Conservation (phyloP, 2,888 invertebrate species). For the Philereme transversata region DNA sequence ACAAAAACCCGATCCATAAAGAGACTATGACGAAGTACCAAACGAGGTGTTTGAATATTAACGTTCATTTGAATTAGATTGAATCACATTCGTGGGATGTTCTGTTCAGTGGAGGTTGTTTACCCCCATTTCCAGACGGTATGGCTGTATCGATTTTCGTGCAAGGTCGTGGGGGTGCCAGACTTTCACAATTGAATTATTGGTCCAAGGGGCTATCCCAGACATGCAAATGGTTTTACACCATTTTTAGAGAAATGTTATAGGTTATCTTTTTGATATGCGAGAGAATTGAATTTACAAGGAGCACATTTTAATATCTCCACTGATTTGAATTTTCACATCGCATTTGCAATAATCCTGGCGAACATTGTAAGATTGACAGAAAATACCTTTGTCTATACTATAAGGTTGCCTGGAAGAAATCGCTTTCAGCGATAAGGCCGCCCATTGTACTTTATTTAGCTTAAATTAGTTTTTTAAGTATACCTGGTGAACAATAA, state of each 20-base stretch:
- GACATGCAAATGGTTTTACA: conserved; percentile 12
- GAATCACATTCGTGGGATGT: conserved; percentile 30
- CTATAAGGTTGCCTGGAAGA: too few relatives aligned
- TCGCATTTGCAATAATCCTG: too few relatives aligned
- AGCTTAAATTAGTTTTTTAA: too few relatives aligned
- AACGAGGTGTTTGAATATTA: conserved; percentile 20
- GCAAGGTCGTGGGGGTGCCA: conserved; percentile 34
- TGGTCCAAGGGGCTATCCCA: conserved; percentile 9
- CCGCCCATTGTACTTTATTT: too few relatives aligned
- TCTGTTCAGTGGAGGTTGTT: conserved; percentile 28
- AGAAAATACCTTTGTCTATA: too few relatives aligned
- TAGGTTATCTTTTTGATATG: too few relatives aligned
- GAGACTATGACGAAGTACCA: conserved; percentile 20
- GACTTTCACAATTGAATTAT: conserved; percentile 30
- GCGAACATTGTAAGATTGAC: too few relatives aligned
- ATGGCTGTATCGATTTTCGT: conserved; percentile 34
- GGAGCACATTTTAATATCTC: too few relatives aligned
- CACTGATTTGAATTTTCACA: too few relatives aligned
- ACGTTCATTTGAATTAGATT: conserved; percentile 26
- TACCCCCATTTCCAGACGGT: conserved; percentile 36
- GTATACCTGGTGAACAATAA: too few relatives aligned
- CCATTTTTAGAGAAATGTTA: background rate
- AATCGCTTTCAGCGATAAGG: too few relatives aligned
- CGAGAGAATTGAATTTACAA: too few relatives aligned
- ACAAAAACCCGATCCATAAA: conserved; percentile 31